Evolutionary conservation across 2,797 vertebrate species (phyloP), one percentile per base, ranked within the genome.

Genomic region (Pipistrellus pipistrellus): DNA sequence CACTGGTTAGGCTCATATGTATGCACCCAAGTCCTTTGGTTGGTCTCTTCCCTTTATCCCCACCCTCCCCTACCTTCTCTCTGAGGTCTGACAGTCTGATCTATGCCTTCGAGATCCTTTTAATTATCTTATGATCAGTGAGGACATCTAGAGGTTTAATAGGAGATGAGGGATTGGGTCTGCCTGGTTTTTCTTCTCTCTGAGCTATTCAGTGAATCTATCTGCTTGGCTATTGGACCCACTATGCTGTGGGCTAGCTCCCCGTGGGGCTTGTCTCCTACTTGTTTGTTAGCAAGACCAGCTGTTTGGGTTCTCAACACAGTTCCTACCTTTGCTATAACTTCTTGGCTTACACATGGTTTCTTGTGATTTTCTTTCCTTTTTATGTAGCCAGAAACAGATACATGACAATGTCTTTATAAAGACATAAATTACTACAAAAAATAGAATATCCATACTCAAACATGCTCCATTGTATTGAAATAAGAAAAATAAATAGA

Each of bases 101-200:
- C 44, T 44, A 44, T 44, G 78, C 46, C 62, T 83, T 57, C 64
- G 85, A 86, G 78, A 88, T 91, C 27, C 53, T 80, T 91, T 85
- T 88, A 76, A 76, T 89, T 87, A 66, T 78, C 88, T 95, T 92
- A 59, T 73, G 62, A 88, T 93, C 81, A 91, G 83, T 68, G 80
- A 77, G 78, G 83, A 86, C 83, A 81, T 77, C 72, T 84, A 57
- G 91, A 92, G 91, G 83, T 90, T 85, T 88, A 66, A 62, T 30
- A 69, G 64, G 88, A 71, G 57, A 57, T 85, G 73, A 96, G 46
- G 57, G 55, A 17, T 66, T 53, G 64, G 46, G 82, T 48, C 35
- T 92, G 68, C 3, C 2, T 59, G 81, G 5, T 71, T 91, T 88
- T 64, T 81, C 87, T 93, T 15, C 78, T 90, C 64, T 41, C n/a